Conservation (phyloP, 2,888 invertebrate species). For the Cosmorhoe ocellata region DNA sequence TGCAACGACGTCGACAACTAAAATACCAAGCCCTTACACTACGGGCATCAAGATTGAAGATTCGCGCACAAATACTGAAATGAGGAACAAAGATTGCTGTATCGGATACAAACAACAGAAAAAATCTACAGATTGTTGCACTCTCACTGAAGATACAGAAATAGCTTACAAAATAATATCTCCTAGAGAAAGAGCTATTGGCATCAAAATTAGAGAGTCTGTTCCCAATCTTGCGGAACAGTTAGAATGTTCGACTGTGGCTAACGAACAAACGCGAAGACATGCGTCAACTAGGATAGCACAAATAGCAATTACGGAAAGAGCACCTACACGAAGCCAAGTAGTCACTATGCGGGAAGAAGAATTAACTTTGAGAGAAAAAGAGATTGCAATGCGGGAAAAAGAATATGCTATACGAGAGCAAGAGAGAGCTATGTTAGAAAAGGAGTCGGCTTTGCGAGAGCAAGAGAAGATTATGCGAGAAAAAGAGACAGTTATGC, state of each 20-base stretch:
- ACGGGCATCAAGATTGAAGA: slow-evolving; percentile 54
- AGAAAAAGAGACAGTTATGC: background rate
- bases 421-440: background rate
- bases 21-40: slow-evolving; percentile 44
- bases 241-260: slow-evolving; percentile 14
- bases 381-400: background rate
- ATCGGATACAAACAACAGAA: slow-evolving; percentile 25
- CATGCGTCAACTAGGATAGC: background rate
- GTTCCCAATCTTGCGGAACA: slow-evolving; percentile 11
- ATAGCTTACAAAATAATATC: slow-evolving; percentile 34
- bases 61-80: slow-evolving; percentile 35
- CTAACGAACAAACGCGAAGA: background rate
- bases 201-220: slow-evolving; percentile 45
- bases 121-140: slow-evolving; percentile 47
- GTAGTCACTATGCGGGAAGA: background rate
- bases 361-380: background rate
- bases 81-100: slow-evolving; percentile 44
- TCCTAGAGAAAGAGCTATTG: slow-evolving; percentile 42
- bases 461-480: background rate
- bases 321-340: background rate
- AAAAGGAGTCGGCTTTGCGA: background rate
- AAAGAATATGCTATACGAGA: background rate
- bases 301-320: background rate
- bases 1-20: slow-evolving; percentile 51
- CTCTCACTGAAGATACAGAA: slow-evolving; percentile 39